phyloP scores from a whole-genome alignment of 2,797 vertebrate genomes.

The Scolopax bukidnonensis region DNA sequence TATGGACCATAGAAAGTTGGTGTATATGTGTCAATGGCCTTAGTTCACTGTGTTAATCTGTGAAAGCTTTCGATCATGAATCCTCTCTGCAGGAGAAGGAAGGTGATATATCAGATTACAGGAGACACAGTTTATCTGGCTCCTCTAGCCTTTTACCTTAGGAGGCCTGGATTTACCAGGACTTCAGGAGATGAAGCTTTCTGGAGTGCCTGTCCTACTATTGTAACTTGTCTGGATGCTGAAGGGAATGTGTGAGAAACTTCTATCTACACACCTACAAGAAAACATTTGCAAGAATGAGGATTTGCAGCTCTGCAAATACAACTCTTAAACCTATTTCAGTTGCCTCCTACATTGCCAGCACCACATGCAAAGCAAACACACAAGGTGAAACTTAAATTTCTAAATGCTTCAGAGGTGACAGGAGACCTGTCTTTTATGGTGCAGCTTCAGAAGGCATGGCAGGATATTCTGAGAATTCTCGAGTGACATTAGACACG shows the following conservation, averaged over 20 bases:
- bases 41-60: conserved; percentile 14
- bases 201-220: neutral
- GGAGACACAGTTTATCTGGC: neutral
- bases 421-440: neutral
- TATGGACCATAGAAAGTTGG: neutral
- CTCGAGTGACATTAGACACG: neutral
- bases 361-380: neutral
- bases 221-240: neutral
- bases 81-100: neutral
- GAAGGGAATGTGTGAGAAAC: neutral
- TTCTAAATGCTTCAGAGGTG: neutral
- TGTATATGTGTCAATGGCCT: neutral
- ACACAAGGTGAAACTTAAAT: neutral
- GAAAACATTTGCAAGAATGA: neutral
- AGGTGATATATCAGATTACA: conserved; percentile 33
- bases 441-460: neutral
- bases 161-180: conserved; percentile 26
- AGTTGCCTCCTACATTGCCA: neutral
- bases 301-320: neutral
- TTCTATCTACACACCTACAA: neutral
- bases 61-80: conserved; percentile 9
- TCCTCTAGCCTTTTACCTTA: conserved; percentile 46
- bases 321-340: neutral
- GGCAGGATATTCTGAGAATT: neutral
- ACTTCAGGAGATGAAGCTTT: neutral